Base-by-base conservation (phyloP, 2,113 vertebrate genomes). In the Tachycineta bicolor region DNA sequence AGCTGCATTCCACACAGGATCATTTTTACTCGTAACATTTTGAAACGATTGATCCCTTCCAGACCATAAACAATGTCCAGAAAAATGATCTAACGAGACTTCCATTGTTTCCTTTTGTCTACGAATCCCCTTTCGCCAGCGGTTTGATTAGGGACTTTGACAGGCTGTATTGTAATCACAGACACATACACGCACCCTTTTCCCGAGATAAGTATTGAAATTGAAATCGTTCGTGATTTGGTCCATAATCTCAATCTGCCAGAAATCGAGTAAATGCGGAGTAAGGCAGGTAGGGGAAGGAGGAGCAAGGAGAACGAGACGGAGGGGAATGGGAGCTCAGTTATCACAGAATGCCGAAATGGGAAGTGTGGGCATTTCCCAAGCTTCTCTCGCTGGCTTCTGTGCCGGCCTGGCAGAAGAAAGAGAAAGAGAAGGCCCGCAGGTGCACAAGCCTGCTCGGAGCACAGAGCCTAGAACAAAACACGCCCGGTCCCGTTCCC, bases 21-120 rank as follows among this genome's bases (percentile, higher is more conserved):
- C 97, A 98, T 98, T 98, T 97, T 98, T 98, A 97, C 98, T 96
- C 96, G 97, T 97, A 98, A 98, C 97, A 97, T 98, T 98, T 98
- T 96, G 97, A 98, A 98, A 95, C 95, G 81, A 97, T 97, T 98
- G 97, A 96, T 97, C 96, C 84, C 97, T 98, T 97, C 96, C 96
- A 97, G 94, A 95, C 95, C 93, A 97, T 96, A 97, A 98, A 97
- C 93, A 98, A 96, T 89, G 96, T 97, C 96, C 97, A 97, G 97
- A 97, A 97, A 97, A 98, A 98, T 92, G 97, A 98, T 98, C 98
- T 97, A 97, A 98, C 70, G 91, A 96, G 97, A 95, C 94, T 97
- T 88, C 94, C 76, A 94, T 97, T 97, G 96, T 97, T 97, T 97
- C 93, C 95, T 93, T 97, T 97, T 95, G 96, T 96, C 89, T 94